These are phyloP conservation scores for Pachycephus smyrnensis DNA, from an alignment of 2,888 invertebrate genomes.

Conservation along the genomic window DNA sequence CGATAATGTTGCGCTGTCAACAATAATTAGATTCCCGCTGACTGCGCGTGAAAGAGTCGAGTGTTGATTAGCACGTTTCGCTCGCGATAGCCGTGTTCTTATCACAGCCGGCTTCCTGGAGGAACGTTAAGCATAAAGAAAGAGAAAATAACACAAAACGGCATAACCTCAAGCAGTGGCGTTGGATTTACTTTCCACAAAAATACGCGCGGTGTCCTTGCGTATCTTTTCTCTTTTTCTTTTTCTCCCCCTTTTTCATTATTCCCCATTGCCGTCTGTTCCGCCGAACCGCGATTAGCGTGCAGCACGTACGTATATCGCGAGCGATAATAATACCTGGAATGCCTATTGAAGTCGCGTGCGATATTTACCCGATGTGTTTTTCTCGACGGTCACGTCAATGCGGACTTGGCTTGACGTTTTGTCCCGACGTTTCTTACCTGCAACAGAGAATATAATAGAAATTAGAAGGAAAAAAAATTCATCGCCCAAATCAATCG, in stretches of 20 bases:
- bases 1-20: neutral
- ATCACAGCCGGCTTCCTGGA: slow-evolving; percentile 19
- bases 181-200: neutral
- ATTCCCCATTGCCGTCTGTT: neutral
- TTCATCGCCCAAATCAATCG: neutral
- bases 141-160: neutral
- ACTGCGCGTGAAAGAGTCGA: slow-evolving; percentile 27
- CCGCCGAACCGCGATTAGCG: neutral
- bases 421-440: slow-evolving; percentile 24
- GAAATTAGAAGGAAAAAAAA: neutral
- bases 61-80: slow-evolving; percentile 32
- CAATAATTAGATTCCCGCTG: neutral
- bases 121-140: neutral
- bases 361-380: neutral
- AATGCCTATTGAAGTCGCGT: neutral
- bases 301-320: neutral
- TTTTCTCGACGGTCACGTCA: neutral
- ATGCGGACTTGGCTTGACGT: neutral
- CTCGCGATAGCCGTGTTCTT: slow-evolving; percentile 33
- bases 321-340: neutral
- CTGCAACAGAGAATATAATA: slow-evolving; percentile 32
- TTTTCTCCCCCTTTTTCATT: neutral
- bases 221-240: neutral
- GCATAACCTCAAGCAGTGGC: neutral
- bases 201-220: neutral